phyloP scores from a whole-genome alignment of 2,888 invertebrate genomes.

The Agonopterix subpropinquella region DNA sequence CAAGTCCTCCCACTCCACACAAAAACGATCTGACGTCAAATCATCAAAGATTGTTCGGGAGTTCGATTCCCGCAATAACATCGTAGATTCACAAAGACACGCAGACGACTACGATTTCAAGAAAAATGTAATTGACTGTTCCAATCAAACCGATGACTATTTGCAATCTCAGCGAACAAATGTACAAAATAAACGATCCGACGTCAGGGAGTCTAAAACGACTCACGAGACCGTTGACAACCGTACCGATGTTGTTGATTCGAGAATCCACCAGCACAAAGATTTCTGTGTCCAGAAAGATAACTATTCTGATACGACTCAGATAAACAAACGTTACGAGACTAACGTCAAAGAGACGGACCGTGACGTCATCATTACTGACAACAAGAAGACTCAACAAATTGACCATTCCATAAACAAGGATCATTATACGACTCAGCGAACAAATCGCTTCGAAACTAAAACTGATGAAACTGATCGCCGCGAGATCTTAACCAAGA shows the following conservation, averaged over 20 bases:
- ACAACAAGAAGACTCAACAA: slow-evolving; percentile 15
- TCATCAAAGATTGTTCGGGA: slow-evolving; percentile 37
- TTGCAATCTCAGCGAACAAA: slow-evolving; percentile 16
- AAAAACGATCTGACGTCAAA: slow-evolving; percentile 39
- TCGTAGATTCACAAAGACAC: slow-evolving; percentile 53
- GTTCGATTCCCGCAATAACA: slow-evolving; percentile 33
- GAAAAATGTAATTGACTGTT: slow-evolving; percentile 25
- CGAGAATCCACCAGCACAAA: slow-evolving; percentile 8
- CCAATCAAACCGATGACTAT: slow-evolving; percentile 2
- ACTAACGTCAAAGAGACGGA: background rate
- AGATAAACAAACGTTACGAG: slow-evolving; percentile 2
- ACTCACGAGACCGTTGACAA: slow-evolving; percentile 6
- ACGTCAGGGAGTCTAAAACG: slow-evolving; percentile 5
- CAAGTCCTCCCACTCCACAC: slow-evolving; percentile 36
- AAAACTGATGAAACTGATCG: slow-evolving; percentile 25
- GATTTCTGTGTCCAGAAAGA: slow-evolving; percentile 9
- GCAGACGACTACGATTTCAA: slow-evolving; percentile 51
- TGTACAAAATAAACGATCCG: slow-evolving; percentile 8
- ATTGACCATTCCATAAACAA: slow-evolving; percentile 12
- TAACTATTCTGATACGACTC: slow-evolving; percentile 6
- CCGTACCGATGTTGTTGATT: slow-evolving; percentile 3
- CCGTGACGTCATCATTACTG: slow-evolving; percentile 4
- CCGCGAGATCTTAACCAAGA: slow-evolving; percentile 18
- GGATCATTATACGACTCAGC: slow-evolving; percentile 16
- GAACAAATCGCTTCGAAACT: slow-evolving; percentile 18